phyloP scores from a whole-genome alignment of 2,888 invertebrate genomes.

The Ornithoptera priamus region DNA sequence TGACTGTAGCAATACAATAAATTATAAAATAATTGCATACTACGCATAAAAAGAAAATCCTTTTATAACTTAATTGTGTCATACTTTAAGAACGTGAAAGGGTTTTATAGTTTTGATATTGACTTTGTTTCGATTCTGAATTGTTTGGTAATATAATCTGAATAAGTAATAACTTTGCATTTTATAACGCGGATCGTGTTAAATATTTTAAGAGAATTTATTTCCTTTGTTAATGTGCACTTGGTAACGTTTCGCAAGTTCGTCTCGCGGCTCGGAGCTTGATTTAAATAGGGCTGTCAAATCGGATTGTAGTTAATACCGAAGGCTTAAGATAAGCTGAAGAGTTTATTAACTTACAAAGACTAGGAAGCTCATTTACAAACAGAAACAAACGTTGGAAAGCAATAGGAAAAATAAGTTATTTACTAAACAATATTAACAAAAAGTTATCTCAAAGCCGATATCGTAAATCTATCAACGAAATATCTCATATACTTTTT shows the following conservation, averaged over 20 bases:
- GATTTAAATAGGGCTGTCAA: constrained; percentile 25
- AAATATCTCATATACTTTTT: too few relatives aligned
- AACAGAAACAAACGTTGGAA: background rate
- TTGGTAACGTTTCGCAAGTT: constrained; percentile 27
- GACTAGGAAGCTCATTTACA: constrained; percentile 10
- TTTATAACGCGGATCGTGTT: constrained; percentile 24
- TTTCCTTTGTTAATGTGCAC: constrained; percentile 28
- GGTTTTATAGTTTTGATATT: constrained; percentile 19
- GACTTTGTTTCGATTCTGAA: constrained; percentile 8
- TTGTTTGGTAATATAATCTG: constrained; percentile 21
- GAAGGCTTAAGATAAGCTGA: constrained; percentile 19
- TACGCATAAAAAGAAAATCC: background rate
- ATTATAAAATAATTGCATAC: background rate
- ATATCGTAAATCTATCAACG: too few relatives aligned
- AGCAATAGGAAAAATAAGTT: too few relatives aligned
- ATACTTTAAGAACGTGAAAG: constrained; percentile 13
- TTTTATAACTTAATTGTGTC: constrained; percentile 13
- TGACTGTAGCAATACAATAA: background rate
- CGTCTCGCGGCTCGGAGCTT: constrained; percentile 15
- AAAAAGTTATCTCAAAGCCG: too few relatives aligned
- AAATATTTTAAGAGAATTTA: constrained; percentile 29
- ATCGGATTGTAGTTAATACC: constrained; percentile 18
- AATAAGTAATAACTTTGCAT: constrained; percentile 19
- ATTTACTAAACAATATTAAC: too few relatives aligned
- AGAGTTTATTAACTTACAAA: constrained; percentile 19